Conservation (phyloP, 1,140 invertebrate genomes). For the Caenorhabditis briggsae region DNA sequence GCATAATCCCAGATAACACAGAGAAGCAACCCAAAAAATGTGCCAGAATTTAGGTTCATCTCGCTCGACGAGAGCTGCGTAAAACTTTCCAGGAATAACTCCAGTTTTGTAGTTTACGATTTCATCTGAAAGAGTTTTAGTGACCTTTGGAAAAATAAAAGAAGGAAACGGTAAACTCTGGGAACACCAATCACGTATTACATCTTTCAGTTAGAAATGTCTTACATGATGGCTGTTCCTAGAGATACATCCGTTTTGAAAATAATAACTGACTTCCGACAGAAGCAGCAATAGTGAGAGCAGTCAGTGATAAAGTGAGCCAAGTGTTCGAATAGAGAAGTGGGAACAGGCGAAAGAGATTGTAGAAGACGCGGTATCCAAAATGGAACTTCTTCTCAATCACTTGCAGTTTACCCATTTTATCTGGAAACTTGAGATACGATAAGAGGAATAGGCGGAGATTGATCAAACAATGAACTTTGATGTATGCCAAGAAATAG, state of each 20-base stretch:
- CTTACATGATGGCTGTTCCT: background rate
- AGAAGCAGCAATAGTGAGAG: slow-evolving; percentile 37
- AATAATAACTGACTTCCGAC: slow-evolving; percentile 29
- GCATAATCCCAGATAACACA: slow-evolving; percentile 63
- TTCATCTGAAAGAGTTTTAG: slow-evolving; percentile 58
- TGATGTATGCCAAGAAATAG: slow-evolving; percentile 21
- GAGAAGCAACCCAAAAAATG: slow-evolving; percentile 60
- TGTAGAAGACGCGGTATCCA: slow-evolving; percentile 40
- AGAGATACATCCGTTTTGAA: background rate
- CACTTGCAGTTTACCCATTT: slow-evolving; percentile 47
- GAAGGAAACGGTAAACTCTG: background rate
- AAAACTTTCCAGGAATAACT: slow-evolving; percentile 63
- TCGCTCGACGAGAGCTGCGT: slow-evolving; percentile 57
- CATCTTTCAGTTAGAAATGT: background rate
- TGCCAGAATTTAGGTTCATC: slow-evolving; percentile 65
- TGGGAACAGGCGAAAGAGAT: slow-evolving; percentile 38
- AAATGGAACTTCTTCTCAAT: slow-evolving; percentile 51
- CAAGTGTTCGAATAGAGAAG: slow-evolving; percentile 15
- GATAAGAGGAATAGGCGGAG: background rate
- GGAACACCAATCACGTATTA: slow-evolving; percentile 40
- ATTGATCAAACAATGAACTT: slow-evolving; percentile 40
- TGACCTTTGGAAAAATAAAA: background rate
- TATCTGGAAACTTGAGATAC: slow-evolving; percentile 1
- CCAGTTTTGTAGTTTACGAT: slow-evolving; percentile 64
- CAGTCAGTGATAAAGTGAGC: background rate